Base-by-base conservation (phyloP, 2,888 invertebrate genomes). In the Drosophila formosana region DNA sequence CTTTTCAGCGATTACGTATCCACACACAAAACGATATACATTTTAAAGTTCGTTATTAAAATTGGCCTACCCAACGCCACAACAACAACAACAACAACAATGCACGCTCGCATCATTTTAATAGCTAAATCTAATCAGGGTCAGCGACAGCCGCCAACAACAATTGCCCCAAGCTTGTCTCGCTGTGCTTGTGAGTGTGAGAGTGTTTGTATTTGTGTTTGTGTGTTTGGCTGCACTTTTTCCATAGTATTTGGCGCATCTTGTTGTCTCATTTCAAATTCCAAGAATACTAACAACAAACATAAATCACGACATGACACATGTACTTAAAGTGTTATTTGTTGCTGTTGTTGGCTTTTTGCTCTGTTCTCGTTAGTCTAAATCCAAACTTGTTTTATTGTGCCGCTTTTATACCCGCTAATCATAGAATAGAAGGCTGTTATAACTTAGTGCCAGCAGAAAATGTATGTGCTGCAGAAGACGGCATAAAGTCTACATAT, bases 11-110 rank as follows among this genome's bases (percentile, higher is more conserved):
- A 68, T 75, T 75, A 64, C 75, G 67, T 72, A 75, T 68, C 72
- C 74, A 62, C 72, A 58, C 62, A 58, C 18, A 63, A 6, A 41
- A 70, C 71, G 56, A 69, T 85, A 51, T 68, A 58, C 60, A 61
- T 82, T 77, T 80, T 82, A 69, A 66, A 80, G 77, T 77, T 79
- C 68, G 65, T 63, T 76, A 65, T 75, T 75, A 72, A 78, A 87
- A 84, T 64, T 85, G 79, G 66, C 73, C 65, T 52, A 72, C 71
- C 46, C 53, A 46, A 66, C 30, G 39, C n/a, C 50, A 47, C 28
- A 18, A 18, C 18, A 18, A 60, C 57, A 60, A 9, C 43, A 45
- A 62, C 28, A 56, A 55, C 34, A 63, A 0, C 11, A 30, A 53
- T 18, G 13, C n/a, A 41, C 37, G 25, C 7, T 28, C 56, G 18